Conservation (phyloP, 1,140 invertebrate species). For the Carposina sasakii region DNA sequence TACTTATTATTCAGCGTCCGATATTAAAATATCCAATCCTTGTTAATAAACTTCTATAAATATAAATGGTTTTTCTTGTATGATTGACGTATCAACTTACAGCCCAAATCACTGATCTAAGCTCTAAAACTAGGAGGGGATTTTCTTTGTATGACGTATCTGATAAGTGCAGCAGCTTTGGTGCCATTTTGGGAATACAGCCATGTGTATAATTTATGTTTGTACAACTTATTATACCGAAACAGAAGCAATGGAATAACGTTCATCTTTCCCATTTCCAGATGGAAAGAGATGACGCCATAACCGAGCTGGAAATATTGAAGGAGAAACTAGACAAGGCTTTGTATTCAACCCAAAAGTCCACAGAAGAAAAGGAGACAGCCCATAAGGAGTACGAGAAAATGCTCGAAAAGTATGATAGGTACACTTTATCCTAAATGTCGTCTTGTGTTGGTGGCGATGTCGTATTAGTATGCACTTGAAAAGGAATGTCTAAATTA, state of each 20-base stretch:
- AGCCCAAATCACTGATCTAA: too few relatives aligned
- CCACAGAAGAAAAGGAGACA: constrained; percentile 89
- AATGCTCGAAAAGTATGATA: constrained; percentile 94
- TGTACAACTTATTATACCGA: too few relatives aligned
- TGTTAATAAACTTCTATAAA: too few relatives aligned
- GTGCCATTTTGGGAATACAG: too few relatives aligned
- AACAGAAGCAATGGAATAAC: constrained; percentile 44
- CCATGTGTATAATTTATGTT: too few relatives aligned
- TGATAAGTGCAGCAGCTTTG: too few relatives aligned
- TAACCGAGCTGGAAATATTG: constrained; percentile 88
- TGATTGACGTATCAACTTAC: too few relatives aligned
- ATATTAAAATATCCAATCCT: too few relatives aligned
- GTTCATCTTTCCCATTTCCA: constrained; percentile 67
- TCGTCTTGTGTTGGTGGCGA: constrained; percentile 58
- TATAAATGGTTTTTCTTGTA: too few relatives aligned
- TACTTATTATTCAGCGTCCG: too few relatives aligned
- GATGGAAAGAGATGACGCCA: constrained; percentile 88
- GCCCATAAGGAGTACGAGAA: constrained; percentile 93
- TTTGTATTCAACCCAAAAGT: constrained; percentile 84
- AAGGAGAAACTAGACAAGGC: constrained; percentile 93
- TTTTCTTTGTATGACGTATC: too few relatives aligned
- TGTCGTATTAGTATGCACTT: constrained; percentile 19
- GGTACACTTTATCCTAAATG: constrained; percentile 74
- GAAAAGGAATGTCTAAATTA: constrained; percentile 6
- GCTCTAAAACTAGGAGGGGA: too few relatives aligned